Conservation (phyloP, 2,797 vertebrate genomes). For the Erethizon dorsatum region DNA sequence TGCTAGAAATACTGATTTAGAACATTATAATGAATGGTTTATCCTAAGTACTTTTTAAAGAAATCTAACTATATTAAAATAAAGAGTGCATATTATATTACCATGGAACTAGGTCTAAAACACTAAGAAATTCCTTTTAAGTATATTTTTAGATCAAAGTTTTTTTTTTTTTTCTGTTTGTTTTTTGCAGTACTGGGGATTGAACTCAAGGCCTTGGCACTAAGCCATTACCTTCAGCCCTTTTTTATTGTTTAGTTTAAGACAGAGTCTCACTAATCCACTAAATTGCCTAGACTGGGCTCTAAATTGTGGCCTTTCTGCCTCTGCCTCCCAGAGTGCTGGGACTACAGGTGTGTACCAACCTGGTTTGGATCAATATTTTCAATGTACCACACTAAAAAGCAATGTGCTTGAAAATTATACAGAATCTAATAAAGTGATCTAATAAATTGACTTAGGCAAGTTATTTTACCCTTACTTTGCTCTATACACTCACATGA, state of each 20-base stretch:
- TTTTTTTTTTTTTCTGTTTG: not conserved
- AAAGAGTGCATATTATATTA: not conserved
- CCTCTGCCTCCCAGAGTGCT: not conserved
- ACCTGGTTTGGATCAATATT: not conserved
- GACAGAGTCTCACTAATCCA: not conserved
- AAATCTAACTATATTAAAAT: conserved; percentile 25
- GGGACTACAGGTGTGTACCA: not conserved
- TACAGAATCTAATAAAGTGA: not conserved
- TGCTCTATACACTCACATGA: conserved; percentile 6
- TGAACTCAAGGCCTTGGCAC: not conserved
- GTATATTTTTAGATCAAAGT: not conserved
- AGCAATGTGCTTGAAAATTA: not conserved
- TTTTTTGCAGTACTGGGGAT: not conserved
- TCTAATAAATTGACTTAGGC: not conserved
- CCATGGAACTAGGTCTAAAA: conserved; percentile 21
- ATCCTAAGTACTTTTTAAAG: conserved; percentile 25
- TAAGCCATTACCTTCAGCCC: not conserved
- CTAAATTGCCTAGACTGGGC: not conserved
- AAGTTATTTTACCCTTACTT: conserved; percentile 10
- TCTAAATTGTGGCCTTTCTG: not conserved
- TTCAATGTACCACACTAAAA: not conserved
- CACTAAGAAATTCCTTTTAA: conserved; percentile 15
- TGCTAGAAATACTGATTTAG: conserved; percentile 12
- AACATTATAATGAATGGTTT: conserved; percentile 11
- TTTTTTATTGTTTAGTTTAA: not conserved